Evolutionary conservation across 2,888 invertebrate species (phyloP), one percentile per base, ranked within the genome.

Genomic region (Monopis laevigella): DNA sequence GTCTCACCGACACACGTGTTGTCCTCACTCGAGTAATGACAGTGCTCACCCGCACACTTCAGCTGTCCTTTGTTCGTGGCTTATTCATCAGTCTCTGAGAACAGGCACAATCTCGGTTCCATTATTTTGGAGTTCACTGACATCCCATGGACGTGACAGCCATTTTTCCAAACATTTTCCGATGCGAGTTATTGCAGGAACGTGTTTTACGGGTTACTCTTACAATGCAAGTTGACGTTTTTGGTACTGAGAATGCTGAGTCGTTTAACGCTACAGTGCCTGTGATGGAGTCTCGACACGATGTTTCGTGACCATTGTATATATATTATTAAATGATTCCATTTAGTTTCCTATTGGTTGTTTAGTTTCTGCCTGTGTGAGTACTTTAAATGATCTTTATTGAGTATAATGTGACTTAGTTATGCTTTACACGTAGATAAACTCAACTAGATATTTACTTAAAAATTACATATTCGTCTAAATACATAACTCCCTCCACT

Each of bases 1-100:
- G n/a, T n/a, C n/a, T n/a, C n/a, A n/a, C n/a, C n/a, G n/a, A n/a
- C n/a, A n/a, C n/a, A n/a, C n/a, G n/a, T n/a, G n/a, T n/a, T n/a
- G n/a, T n/a, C n/a, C n/a, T n/a, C n/a, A n/a, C n/a, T n/a, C n/a
- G n/a, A n/a, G n/a, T n/a, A n/a, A n/a, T n/a, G n/a, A n/a, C n/a
- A n/a, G n/a, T n/a, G n/a, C n/a, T n/a, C n/a, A n/a, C n/a, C n/a
- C 62, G 60, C 54, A 53, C 52, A 55, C 32, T 32, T 4, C 38
- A 26, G 24, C 24, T 7, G 36, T 27, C 29, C 62, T 72, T 77
- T 77, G 75, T 78, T 64, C 59, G 61, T 62, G 61, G 61, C 65
- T 66, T 62, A 75, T 78, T 75, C 77, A 75, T 77, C 75, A 73
- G 68, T 62, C n/a, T n/a, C n/a, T n/a, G 71, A 67, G 35, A 11